A percentile compares a stretch with the other conserved stretches of the same genome.
Evolutionary conservation across 2,888 invertebrate species (phyloP).

Genomic region (Athetis lepigone): DNA sequence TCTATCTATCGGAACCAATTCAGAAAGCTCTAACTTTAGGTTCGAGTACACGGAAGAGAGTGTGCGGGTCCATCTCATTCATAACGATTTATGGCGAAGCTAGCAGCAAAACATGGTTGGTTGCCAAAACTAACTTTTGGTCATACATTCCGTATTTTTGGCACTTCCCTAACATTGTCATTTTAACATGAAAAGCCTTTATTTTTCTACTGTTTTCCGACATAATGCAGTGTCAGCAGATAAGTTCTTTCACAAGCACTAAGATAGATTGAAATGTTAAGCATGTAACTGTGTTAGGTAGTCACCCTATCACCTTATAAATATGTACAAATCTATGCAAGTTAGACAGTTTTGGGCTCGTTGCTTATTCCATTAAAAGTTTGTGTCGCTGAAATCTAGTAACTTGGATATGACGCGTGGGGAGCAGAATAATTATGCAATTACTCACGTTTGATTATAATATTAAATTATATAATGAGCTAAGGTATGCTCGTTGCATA

Average conservation of each 20-base stretch:
- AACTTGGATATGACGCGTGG: conserved; percentile 41
- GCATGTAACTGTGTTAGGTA: too few relatives aligned
- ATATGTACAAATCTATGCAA: conserved; percentile 37
- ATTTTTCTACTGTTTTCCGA: too few relatives aligned
- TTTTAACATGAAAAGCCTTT: neutral
- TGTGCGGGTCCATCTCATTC: conserved; percentile 1
- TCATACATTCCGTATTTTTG: neutral
- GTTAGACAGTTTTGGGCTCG: conserved; percentile 17
- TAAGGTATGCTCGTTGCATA: conserved; percentile 52
- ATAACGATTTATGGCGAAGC: conserved; percentile 8
- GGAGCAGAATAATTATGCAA: conserved; percentile 49
- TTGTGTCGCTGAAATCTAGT: conserved; percentile 21
- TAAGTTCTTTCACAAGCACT: conserved; percentile 1
- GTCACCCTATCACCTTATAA: too few relatives aligned
- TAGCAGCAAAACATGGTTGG: conserved; percentile 25
- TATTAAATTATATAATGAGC: conserved; percentile 49
- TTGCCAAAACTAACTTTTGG: conserved; percentile 34
- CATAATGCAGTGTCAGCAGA: too few relatives aligned
- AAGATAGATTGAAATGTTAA: neutral
- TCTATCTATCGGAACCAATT: neutral
- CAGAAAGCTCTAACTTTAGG: neutral
- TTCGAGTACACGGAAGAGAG: too few relatives aligned
- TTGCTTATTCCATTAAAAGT: conserved; percentile 36
- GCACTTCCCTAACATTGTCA: conserved; percentile 6
- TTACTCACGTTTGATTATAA: conserved; percentile 56